Evolutionary conservation across 2,113 vertebrate genomes (phyloP).

Genomic region (Hippoglossus stenolepis): DNA sequence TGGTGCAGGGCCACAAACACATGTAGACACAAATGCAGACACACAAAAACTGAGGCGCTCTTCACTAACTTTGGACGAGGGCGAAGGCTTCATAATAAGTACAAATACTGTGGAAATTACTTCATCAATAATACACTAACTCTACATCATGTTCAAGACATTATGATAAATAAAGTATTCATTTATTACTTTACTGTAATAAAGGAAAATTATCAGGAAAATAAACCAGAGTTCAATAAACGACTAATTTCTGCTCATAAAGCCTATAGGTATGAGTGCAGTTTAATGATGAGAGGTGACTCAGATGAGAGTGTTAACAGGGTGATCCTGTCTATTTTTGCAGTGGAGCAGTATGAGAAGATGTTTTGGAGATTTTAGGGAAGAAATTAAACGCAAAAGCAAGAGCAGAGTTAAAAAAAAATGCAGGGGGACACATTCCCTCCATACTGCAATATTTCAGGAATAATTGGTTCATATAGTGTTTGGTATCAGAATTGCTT

Average conservation of each 20-base stretch:
- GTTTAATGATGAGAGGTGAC: neutral
- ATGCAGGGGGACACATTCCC: neutral
- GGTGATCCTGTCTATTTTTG: neutral
- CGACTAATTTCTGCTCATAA: no score
- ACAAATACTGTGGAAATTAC: neutral
- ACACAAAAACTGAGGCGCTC: neutral
- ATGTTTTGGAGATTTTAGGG: neutral
- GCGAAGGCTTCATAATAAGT: neutral
- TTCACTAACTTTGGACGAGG: neutral
- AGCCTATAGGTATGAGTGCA: no score
- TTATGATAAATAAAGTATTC: no score
- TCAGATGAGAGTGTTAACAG: neutral
- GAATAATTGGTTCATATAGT: conserved; percentile 37
- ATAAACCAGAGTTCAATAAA: no score
- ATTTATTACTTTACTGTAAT: no score
- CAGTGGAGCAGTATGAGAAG: neutral
- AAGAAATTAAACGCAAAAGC: neutral
- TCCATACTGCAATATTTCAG: conserved; percentile 28
- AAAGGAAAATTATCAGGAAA: no score
- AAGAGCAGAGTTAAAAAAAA: neutral
- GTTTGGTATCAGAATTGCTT: conserved; percentile 31
- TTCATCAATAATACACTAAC: neutral
- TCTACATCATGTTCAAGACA: no score
- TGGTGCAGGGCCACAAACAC: neutral
- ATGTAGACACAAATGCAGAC: neutral